Evolutionary conservation across 2,888 invertebrate species (phyloP).

Genomic region (Oscheius sp.): DNA sequence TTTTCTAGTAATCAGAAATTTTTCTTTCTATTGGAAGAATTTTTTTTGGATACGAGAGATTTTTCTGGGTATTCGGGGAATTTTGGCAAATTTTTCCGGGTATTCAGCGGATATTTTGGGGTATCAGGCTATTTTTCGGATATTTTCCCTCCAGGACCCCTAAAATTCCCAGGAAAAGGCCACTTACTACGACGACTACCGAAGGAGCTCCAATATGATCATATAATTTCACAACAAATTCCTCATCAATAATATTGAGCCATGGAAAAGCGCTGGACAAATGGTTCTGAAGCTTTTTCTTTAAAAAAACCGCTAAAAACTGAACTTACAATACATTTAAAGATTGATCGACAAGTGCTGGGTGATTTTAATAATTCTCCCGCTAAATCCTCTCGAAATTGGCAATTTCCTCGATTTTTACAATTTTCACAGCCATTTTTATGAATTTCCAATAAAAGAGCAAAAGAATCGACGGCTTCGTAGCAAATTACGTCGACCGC

Average conservation of each 20-base stretch:
- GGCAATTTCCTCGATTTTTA: conserved; percentile 40
- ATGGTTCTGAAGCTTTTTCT: conserved; percentile 9
- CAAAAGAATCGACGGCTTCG: conserved; percentile 53
- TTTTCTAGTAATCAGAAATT: no score
- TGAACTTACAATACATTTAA: conserved; percentile 48
- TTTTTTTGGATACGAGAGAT: no score
- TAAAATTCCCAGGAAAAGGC: background rate
- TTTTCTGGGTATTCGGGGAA: no score
- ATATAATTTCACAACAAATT: conserved; percentile 42
- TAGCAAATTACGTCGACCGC: conserved; percentile 54
- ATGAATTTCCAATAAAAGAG: conserved; percentile 44
- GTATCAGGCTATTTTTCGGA: no score
- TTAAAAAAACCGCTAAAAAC: conserved; percentile 3
- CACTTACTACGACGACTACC: conserved; percentile 40
- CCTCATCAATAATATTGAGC: conserved; percentile 5
- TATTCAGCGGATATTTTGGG: no score
- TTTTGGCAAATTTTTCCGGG: no score
- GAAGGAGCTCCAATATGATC: conserved; percentile 35
- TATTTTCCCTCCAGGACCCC: no score
- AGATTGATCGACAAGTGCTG: conserved; percentile 42
- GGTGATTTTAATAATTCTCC: conserved; percentile 44
- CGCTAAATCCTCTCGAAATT: conserved; percentile 43
- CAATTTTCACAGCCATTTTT: conserved; percentile 41
- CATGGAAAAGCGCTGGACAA: background rate
- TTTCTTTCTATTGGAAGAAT: no score